These are phyloP conservation scores for Calyptomena viridis DNA, from an alignment of 2,113 vertebrate genomes.

Conservation along the genomic window DNA sequence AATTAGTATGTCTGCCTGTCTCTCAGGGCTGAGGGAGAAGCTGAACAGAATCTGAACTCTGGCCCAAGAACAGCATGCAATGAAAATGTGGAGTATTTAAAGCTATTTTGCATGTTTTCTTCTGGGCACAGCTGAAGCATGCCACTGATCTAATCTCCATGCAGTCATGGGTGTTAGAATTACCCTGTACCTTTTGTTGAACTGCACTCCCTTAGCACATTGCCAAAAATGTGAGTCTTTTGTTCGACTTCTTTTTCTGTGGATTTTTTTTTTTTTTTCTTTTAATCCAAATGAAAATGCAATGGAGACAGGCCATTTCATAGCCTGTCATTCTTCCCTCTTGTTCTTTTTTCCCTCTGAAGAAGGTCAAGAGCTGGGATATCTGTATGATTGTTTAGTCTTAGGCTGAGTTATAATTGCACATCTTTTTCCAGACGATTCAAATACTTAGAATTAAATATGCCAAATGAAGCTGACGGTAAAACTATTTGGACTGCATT, in stretches of 20 bases:
- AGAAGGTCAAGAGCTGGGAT: not conserved
- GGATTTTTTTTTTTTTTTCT: not conserved
- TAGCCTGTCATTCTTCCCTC: not conserved
- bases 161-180: not conserved
- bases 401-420: conserved; percentile 6
- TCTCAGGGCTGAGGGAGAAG: not conserved
- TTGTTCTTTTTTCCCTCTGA: not conserved
- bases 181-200: not conserved
- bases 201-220: rapidly evolving
- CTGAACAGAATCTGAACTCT: not conserved
- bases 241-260: not conserved
- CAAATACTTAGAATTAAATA: not conserved
- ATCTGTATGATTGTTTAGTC: not conserved
- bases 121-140: not conserved
- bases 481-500: not conserved
- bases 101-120: not conserved
- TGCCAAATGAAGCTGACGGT: not conserved
- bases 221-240: not conserved
- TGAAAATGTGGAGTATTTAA: not conserved
- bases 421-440: not conserved
- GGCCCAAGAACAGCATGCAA: not conserved
- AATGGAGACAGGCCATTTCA: not conserved
- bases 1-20: not conserved
- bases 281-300: not conserved
- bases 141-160: not conserved